phyloP scores from a whole-genome alignment of 1,140 invertebrate species.

The Euschistus heros region DNA sequence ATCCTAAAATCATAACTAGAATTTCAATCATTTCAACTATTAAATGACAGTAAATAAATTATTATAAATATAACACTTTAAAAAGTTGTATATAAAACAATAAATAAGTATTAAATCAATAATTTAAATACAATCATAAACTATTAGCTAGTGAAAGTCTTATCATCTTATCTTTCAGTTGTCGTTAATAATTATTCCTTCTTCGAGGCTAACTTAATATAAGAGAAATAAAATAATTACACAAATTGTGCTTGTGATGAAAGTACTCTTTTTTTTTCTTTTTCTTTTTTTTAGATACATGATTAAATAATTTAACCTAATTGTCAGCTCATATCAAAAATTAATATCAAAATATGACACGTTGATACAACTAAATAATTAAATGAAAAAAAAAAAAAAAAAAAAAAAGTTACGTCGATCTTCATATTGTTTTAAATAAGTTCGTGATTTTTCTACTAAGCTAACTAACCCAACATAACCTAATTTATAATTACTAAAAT shows the following conservation, averaged over 20 bases:
- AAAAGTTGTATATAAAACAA: background rate
- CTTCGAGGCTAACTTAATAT: background rate
- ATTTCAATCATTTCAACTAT: background rate
- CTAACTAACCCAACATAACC: conserved; percentile 13
- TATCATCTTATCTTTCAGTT: conserved; percentile 7
- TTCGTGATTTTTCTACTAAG: conserved; percentile 1
- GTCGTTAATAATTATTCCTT: background rate
- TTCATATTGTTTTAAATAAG: too few species aligned
- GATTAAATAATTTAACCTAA: background rate
- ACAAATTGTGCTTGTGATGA: conserved; percentile 13
- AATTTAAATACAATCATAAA: conserved; percentile 8
- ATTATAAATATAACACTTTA: too few species aligned
- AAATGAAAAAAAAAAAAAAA: too few species aligned
- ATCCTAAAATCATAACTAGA: background rate
- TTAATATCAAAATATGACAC: conserved; percentile 1
- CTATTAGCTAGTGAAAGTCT: background rate
- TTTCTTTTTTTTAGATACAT: background rate
- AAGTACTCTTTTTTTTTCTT: too few species aligned
- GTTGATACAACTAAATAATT: conserved; percentile 4
- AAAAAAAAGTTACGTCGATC: background rate
- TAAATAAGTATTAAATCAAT: conserved; percentile 12
- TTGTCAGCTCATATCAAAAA: conserved; percentile 1
- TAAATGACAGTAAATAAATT: too few species aligned
- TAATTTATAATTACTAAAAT: conserved; percentile 3
- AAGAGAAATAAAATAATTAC: background rate